Conservation (phyloP, 2,113 vertebrate genomes). For the Mustela lutreola region DNA sequence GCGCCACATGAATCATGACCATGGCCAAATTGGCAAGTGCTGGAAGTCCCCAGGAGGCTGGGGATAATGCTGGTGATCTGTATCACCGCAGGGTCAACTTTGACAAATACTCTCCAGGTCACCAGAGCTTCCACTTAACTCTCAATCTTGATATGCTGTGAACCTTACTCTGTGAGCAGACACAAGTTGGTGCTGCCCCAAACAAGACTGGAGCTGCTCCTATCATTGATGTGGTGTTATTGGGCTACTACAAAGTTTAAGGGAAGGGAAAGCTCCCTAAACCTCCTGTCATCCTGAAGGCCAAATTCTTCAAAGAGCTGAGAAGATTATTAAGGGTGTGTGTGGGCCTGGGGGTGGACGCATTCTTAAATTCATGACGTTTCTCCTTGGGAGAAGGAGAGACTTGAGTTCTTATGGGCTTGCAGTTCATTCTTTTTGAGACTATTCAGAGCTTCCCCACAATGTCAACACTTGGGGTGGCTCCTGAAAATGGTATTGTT, state of each 20-base stretch:
- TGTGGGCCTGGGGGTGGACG: not conserved
- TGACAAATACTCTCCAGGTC: slow-evolving; percentile 88
- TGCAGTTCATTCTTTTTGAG: not conserved
- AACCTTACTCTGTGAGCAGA: slow-evolving; percentile 94
- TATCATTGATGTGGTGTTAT: slow-evolving; percentile 93
- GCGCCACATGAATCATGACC: not conserved
- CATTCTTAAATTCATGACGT: not conserved
- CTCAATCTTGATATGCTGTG: slow-evolving; percentile 94
- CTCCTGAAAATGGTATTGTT: not conserved
- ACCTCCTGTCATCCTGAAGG: not conserved
- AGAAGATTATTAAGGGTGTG: not conserved
- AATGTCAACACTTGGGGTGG: not conserved
- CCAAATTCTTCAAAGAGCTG: not conserved
- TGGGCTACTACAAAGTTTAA: slow-evolving; percentile 71
- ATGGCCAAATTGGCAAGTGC: not conserved
- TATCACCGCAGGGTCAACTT: not conserved
- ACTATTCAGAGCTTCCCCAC: not conserved
- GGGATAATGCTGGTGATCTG: not conserved
- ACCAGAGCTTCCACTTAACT: slow-evolving; percentile 92
- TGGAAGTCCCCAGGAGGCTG: not conserved
- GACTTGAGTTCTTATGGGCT: not conserved
- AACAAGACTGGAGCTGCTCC: slow-evolving; percentile 91
- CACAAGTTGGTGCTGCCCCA: slow-evolving; percentile 90
- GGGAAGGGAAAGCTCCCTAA: not conserved
- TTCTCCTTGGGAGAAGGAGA: not conserved